Percentiles rank a stretch among this genome's conserved stretches.
These are phyloP conservation scores for Tetheella fluctuosa DNA, from an alignment of 2,888 invertebrate genomes.

Conservation along the genomic window DNA sequence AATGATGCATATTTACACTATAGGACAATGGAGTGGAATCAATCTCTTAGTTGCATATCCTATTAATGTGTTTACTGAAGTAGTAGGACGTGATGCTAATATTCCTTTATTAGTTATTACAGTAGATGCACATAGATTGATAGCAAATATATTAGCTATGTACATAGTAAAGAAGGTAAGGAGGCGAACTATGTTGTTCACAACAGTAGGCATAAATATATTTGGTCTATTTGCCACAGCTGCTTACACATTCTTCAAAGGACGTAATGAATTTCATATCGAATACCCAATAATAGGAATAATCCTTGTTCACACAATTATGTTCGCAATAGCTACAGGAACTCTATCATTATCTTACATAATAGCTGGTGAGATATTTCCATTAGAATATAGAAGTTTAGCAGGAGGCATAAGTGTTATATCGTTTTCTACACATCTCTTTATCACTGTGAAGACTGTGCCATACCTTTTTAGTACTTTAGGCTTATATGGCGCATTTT, in stretches of 20 bases:
- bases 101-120: constrained; percentile 49
- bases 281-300: constrained; percentile 58
- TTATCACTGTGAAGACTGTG: constrained; percentile 59
- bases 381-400: constrained; percentile 83
- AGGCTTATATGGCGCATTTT: constrained; percentile 58
- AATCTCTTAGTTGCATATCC: constrained; percentile 56
- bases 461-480: constrained; percentile 51
- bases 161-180: constrained; percentile 54
- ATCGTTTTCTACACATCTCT: constrained; percentile 58
- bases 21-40: constrained; percentile 59
- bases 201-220: constrained; percentile 46
- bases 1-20: constrained; percentile 43
- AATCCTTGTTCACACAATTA: constrained; percentile 61
- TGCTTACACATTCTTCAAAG: constrained; percentile 51
- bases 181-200: constrained; percentile 53
- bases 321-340: constrained; percentile 82
- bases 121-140: constrained; percentile 53
- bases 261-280: constrained; percentile 39
- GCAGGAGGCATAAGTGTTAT: constrained; percentile 74
- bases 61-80: constrained; percentile 47
- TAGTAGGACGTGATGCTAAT: constrained; percentile 49
- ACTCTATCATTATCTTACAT: constrained; percentile 86
- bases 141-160: constrained; percentile 50
- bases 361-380: constrained; percentile 87
- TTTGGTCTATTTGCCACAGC: constrained; percentile 47